Conservation (phyloP, 53 echinoderm and acorn worm genomes). For the Paracentrotus lividus region DNA sequence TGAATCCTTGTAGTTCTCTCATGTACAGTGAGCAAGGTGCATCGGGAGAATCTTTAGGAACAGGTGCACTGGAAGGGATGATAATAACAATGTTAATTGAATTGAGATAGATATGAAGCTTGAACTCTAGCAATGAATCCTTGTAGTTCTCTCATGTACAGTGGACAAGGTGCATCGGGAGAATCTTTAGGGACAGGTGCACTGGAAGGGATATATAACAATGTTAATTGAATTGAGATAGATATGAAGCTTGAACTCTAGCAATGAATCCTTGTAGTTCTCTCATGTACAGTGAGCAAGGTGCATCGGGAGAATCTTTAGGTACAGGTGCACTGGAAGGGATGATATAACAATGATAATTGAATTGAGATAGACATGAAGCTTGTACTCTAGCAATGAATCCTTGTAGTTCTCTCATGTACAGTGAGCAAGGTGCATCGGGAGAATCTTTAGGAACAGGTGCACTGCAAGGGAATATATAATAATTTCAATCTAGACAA, state of each 20-base stretch:
- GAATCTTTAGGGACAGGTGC: slow-evolving; percentile 74
- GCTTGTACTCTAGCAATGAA: slow-evolving; percentile 94
- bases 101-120: slow-evolving; percentile 87
- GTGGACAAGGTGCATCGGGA: slow-evolving; percentile 90
- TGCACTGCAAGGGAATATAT: slow-evolving; percentile 21
- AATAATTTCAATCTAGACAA: too few relatives aligned
- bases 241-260: slow-evolving; percentile 90
- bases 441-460: slow-evolving; percentile 76
- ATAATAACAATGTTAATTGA: too few relatives aligned
- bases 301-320: slow-evolving; percentile 83
- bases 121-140: slow-evolving; percentile 95
- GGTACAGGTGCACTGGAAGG: slow-evolving; percentile 56
- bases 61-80: slow-evolving; percentile 32
- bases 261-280: slow-evolving; percentile 97
- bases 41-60: slow-evolving; percentile 79
- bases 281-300: slow-evolving; percentile 99
- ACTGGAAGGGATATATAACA: too few relatives aligned
- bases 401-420: slow-evolving; percentile 98
- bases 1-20: slow-evolving; percentile 97
- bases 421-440: slow-evolving; percentile 95
- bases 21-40: slow-evolving; percentile 98
- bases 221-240: slow-evolving; percentile 91
- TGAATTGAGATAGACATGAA: slow-evolving; percentile 92
- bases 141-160: slow-evolving; percentile 98
- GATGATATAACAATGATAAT: too few relatives aligned